Base-by-base conservation (phyloP, 2,797 vertebrate species). In the Leptodactylus fallax region DNA sequence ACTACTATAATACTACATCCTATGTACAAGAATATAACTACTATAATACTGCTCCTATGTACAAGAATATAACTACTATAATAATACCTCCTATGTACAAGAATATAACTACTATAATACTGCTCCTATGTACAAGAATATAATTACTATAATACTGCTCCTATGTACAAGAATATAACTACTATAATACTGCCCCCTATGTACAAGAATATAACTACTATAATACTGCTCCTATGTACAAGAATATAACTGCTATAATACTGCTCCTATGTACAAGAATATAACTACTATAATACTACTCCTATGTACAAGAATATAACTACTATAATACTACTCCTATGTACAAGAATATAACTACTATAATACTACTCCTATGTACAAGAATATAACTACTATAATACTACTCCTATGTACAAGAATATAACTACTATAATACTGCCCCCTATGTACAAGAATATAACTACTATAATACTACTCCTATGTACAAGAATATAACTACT, bases 171-270 rank as follows among this genome's bases (percentile, higher is more conserved):
- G n/a, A n/a, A n/a, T n/a, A 71, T 71, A 71, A 71, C 67, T 71
- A 45, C 67, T 71, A 71, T 71, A 71, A 71, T 72, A 91, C 92
- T 91, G 91, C n/a, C n/a, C n/a, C n/a, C n/a, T n/a, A n/a, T n/a
- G n/a, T n/a, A n/a, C n/a, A n/a, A n/a, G n/a, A n/a, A 67, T 67
- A 67, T 67, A 36, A 69, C 25, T 69, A 36, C 65, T 69, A 69
- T 69, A 69, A 69, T 69, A 36, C 65, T 69, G 65, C 65, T 16
- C 65, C 65, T 69, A 69, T 69, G 13, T 69, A 27, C 3, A 12
- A 65, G 11, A 25, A 65, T 65, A 65, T 65, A 65, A 23, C 63
- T 65, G 25, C 63, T 65, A 65, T 65, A 65, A 65, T 65, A 65
- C 63, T 65, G 63, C 63, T 6, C 63, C 63, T 65, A 65, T 65